A percentile compares a stretch with the other conserved stretches of the same genome.
These are phyloP conservation scores for Cheilosia soror DNA, from an alignment of 2,888 invertebrate species.

Conservation along the genomic window DNA sequence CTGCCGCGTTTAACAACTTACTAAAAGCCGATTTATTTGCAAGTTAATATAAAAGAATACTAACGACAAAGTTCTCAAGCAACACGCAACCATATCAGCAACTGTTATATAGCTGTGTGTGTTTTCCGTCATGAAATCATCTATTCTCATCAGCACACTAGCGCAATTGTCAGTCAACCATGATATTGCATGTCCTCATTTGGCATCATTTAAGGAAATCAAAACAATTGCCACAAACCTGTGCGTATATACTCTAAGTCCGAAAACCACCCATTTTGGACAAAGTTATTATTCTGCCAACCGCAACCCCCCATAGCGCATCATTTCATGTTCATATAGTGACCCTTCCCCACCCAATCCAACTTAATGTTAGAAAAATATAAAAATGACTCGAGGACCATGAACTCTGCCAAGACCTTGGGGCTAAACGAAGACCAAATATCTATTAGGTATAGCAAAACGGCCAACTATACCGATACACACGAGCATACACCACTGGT, in stretches of 20 bases:
- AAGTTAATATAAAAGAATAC: no score
- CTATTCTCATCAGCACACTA: slow-evolving; percentile 5
- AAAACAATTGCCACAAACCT: slow-evolving; percentile 51
- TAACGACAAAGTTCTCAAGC: no score
- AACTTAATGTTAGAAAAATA: neutral
- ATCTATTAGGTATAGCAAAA: slow-evolving; percentile 22
- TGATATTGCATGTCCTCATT: slow-evolving; percentile 46
- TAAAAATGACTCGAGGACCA: slow-evolving; percentile 5
- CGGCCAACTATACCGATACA: slow-evolving; percentile 36
- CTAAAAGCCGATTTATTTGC: no score
- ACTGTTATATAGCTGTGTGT: no score
- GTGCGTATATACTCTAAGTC: slow-evolving; percentile 5
- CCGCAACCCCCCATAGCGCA: slow-evolving; percentile 47
- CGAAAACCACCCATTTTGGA: slow-evolving; percentile 18
- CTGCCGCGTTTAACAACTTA: no score
- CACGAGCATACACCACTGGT: neutral
- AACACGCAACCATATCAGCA: no score
- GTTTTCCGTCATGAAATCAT: neutral
- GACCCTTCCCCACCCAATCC: neutral
- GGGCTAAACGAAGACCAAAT: slow-evolving; percentile 47
- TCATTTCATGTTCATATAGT: slow-evolving; percentile 26
- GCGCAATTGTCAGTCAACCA: slow-evolving; percentile 4
- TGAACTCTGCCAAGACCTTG: slow-evolving; percentile 7
- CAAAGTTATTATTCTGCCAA: slow-evolving; percentile 55
- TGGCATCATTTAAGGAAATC: slow-evolving; percentile 52